A percentile compares a stretch with the other conserved stretches of the same genome.
phyloP scores from a whole-genome alignment of 1,140 invertebrate species.

The Rhysida immarginata region DNA sequence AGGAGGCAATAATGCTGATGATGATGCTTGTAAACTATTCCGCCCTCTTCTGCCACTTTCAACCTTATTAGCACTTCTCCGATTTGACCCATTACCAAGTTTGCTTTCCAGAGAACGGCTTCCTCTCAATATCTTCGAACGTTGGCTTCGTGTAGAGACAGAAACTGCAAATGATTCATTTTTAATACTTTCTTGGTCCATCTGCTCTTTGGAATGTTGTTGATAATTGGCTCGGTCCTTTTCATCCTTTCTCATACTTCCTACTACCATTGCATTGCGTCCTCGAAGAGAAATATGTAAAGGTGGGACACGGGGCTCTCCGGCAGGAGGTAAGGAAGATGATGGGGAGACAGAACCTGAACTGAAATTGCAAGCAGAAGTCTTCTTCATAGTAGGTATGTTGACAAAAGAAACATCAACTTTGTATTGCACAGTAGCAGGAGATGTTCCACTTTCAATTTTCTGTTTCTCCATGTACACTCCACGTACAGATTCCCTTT shows the following conservation, averaged over 20 bases:
- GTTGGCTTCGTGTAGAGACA: neutral
- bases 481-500: slow-evolving; percentile 1
- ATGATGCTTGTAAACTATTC: neutral
- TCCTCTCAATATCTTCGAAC: neutral
- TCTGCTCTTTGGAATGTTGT: neutral
- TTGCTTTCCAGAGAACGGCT: neutral
- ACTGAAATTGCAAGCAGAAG: neutral
- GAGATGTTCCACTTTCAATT: neutral
- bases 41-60: neutral
- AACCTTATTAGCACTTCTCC: neutral
- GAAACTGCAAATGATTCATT: neutral
- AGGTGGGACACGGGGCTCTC: slow-evolving; percentile 70
- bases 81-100: neutral
- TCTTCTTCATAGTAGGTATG: slow-evolving; percentile 11
- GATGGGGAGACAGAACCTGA: neutral
- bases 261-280: slow-evolving; percentile 70
- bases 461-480: neutral
- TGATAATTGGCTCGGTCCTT: neutral
- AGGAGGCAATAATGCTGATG: neutral
- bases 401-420: slow-evolving; percentile 55
- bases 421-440: slow-evolving; percentile 40
- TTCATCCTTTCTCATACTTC: slow-evolving; percentile 27
- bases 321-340: slow-evolving; percentile 6
- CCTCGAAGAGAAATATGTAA: slow-evolving; percentile 74
- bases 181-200: neutral